Evolutionary conservation across 2,797 vertebrate genomes (phyloP), one percentile per base, ranked within the genome.

Genomic region (Acanthurus leucopareius): DNA sequence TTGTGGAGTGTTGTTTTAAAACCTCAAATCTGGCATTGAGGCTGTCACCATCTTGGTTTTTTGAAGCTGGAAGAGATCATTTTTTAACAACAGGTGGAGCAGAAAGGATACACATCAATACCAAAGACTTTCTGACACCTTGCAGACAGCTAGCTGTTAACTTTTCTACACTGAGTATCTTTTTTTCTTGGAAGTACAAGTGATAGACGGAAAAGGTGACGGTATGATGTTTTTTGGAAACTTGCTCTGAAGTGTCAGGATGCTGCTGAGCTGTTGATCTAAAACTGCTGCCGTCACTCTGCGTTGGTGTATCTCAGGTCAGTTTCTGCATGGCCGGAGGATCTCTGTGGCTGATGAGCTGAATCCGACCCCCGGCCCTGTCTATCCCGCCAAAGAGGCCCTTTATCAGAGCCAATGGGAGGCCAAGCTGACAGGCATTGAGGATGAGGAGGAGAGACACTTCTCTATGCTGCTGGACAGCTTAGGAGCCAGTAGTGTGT

Each of bases 381-480:
- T 77, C 4, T 71, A 87, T 1, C 80, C 87, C 16, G 77, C 81
- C 54, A 93, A 91, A 62, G 96, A 96, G 80, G 91, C 94, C 65
- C 64, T 93, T 1, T 95, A 94, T 88, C 94, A 95, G 66, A 91
- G 91, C 79, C 93, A 92, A 42, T 94, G 92, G 54, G 82, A 94
- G 5, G 94, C 95, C 73, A 90, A 75, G 28, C 83, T 92, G 57
- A 83, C 74, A 5, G 92, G 48, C 4, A 93, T 77, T 0, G 95
- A 96, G 7, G 93, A 95, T 0, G 96, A 98, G 11, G 97, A 97
- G 60, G 97, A 98, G 76, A 83, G 86, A 6, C 97, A 97, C 76
- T 99, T 99, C 89, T 95, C 91, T 52, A 91, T 91, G 92, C 93
- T 99, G 82, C 94, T 98, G 94, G 96, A 97, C 47, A 95, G 85